Evolutionary conservation across 2,797 vertebrate genomes (phyloP), one percentile per base, ranked within the genome.

Genomic region (Muscicapa comitata): DNA sequence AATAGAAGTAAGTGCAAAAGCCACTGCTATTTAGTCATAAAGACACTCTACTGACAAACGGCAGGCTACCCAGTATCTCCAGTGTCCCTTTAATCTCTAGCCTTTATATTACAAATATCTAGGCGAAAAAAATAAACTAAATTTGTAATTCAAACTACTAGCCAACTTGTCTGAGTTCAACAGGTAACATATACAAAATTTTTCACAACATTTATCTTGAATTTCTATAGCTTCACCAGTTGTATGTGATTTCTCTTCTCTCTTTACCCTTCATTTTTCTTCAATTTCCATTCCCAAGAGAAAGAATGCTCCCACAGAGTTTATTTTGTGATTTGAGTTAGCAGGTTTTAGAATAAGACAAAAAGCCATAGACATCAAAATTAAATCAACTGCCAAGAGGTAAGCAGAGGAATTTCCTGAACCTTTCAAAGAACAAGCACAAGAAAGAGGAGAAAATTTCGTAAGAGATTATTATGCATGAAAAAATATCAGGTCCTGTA

Each of bases 381-480:
- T 25, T 9, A 85, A 88, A 72, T 7, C 50, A 85, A 79, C 45
- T 43, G 51, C 72, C 59, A 55, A 79, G 8, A 79, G 14, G 31
- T 33, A 50, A 93, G 13, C 12, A 79, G 12, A 79, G 9, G n/a
- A 65, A 90, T 68, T 78, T 93, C 17, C 33, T 79, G 33, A 83
- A 2, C 19, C 31, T 91, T 95, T 92, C 67, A 84, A 80, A 90
- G 85, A 7, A 38, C 10, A 78, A 38, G 37, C 16, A 70, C 37
- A 67, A 57, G 11, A 28, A 90, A 13, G 5, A 77, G 3, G 1
- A 68, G 5, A 21, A 76, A n/a, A 26, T 58, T 61, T 77, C 1
- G 0, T 29, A 58, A 61, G 17, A 16, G 7, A 6, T 25, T 37
- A 76, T 24, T 42, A 59, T 7, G 12, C 5, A 38, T 1, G 3